phyloP scores from a whole-genome alignment of 2,888 invertebrate genomes.

The Axea sp. region DNA sequence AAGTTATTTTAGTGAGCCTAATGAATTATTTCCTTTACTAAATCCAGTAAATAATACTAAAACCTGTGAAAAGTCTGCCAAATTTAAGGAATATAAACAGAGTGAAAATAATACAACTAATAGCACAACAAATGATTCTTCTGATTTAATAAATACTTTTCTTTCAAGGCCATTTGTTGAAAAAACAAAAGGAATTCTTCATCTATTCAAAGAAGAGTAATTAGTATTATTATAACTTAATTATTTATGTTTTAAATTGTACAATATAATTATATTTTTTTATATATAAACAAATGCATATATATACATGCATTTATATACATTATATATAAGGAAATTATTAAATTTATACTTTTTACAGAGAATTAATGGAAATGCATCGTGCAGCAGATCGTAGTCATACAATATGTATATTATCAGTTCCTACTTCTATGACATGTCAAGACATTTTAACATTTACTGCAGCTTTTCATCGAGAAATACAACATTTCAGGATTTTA shows the following conservation, averaged over 20 bases:
- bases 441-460: slow-evolving; percentile 96
- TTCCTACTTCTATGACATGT: slow-evolving; percentile 94
- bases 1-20: slow-evolving; percentile 86
- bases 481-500: slow-evolving; percentile 94
- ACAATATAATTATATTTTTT: neutral
- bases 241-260: slow-evolving; percentile 9
- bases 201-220: slow-evolving; percentile 98
- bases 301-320: neutral
- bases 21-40: slow-evolving; percentile 78
- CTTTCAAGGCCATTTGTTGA: slow-evolving; percentile 98
- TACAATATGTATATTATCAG: slow-evolving; percentile 92
- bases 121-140: slow-evolving; percentile 2
- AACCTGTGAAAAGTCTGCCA: slow-evolving; percentile 21
- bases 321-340: too few species aligned
- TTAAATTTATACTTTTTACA: slow-evolving; percentile 72
- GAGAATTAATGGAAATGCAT: slow-evolving; percentile 87
- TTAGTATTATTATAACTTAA: slow-evolving; percentile 2
- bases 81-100: slow-evolving; percentile 4
- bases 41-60: slow-evolving; percentile 62
- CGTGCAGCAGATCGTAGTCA: slow-evolving; percentile 86
- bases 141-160: slow-evolving; percentile 82
- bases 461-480: slow-evolving; percentile 93
- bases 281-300: too few species aligned
- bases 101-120: slow-evolving; percentile 5
- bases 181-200: slow-evolving; percentile 96